Evolutionary conservation across 2,888 invertebrate species (phyloP), one percentile per base, ranked within the genome.

Genomic region (Platycheirus albimanus): DNA sequence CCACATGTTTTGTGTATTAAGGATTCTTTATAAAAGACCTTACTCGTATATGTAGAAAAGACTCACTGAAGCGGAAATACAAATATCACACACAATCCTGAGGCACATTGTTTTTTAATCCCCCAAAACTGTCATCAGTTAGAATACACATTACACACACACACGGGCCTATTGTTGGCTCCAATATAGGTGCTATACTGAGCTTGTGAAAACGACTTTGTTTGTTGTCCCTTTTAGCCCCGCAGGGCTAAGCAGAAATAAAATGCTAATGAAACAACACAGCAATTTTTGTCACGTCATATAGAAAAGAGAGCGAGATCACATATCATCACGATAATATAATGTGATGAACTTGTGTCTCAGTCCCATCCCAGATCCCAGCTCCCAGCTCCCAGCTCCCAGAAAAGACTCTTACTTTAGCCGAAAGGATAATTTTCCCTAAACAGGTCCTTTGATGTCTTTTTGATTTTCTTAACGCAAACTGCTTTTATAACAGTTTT

Each of bases 31-130:
- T 58, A 76, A 76, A 71, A 64, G 76, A 67, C 61, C 41, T 43
- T 7, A n/a, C n/a, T n/a, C n/a, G n/a, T n/a, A n/a, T n/a, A 38
- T 38, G 54, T 45, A 77, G n/a, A 64, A 83, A 78, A 72, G 52
- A 72, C 67, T 74, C 63, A 78, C 38, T 74, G 72, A 78, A 63
- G 67, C 38, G 78, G 83, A 83, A 83, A 78, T 78, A 83, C 74
- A 83, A 83, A 83, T 72, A 79, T 66, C 64, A 71, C 51, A 63
- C 20, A 54, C 45, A 30, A 17, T 17, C 64, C 41, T 7, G 3
- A 24, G 33, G 45, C 56, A 69, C 24, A 77, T 83, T 83, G 63
- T 78, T 83, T 83, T 83, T 83, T 78, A 78, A 83, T 83, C 83
- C 83, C 43, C 67, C 51, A 30, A 69, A 70, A 69, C 67, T 20